Evolutionary conservation across 2,888 invertebrate species (phyloP).

Genomic region (Buathra laborator): DNA sequence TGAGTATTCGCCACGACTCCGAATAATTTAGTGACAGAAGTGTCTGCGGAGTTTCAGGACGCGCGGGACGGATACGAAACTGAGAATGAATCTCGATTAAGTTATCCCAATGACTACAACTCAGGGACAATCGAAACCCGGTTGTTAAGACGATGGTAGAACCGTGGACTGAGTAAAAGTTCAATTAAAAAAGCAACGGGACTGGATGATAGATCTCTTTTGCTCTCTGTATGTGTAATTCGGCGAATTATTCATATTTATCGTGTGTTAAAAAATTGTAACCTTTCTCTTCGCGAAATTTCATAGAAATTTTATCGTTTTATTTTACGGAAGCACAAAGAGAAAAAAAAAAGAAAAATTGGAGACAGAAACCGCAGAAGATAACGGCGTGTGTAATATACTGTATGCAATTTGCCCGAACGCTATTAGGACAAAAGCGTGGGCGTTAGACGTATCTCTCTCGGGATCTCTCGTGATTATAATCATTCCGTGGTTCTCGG

Average conservation of each 20-base stretch:
- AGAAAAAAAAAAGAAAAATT: not conserved
- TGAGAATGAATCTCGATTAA: too few relatives aligned
- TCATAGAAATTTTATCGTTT: not conserved
- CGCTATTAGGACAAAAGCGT: constrained; percentile 4
- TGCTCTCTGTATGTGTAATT: not conserved
- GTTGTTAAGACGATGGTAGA: too few relatives aligned
- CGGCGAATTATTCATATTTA: constrained; percentile 3
- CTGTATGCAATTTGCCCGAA: not conserved
- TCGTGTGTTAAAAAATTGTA: not conserved
- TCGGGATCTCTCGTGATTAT: constrained; percentile 11
- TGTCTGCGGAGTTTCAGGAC: too few relatives aligned
- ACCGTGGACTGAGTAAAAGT: too few relatives aligned
- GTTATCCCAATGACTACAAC: too few relatives aligned
- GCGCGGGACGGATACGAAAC: too few relatives aligned
- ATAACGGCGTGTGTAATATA: not conserved
- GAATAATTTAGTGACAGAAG: not conserved
- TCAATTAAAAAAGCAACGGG: too few relatives aligned
- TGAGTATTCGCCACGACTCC: not conserved
- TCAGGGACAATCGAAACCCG: too few relatives aligned
- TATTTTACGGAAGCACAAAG: not conserved
- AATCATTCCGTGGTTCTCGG: not conserved
- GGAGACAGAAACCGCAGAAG: not conserved
- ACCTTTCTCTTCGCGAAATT: not conserved
- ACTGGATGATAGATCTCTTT: too few relatives aligned
- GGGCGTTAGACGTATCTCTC: constrained; percentile 15